Evolutionary conservation across 2,797 vertebrate species (phyloP).

Genomic region (Loris lydekkerianus): DNA sequence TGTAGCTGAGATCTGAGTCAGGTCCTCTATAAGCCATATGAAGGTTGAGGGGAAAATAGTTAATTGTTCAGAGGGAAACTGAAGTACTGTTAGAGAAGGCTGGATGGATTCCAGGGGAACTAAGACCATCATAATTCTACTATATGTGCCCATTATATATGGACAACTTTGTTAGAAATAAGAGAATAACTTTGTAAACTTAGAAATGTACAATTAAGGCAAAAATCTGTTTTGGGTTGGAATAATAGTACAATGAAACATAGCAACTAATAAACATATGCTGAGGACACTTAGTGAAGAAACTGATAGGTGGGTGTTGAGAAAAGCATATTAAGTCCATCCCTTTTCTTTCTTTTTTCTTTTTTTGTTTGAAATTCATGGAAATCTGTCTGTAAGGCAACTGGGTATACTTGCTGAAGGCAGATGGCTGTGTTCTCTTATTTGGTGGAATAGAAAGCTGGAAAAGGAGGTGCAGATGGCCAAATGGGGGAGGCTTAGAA

Average conservation of each 20-base stretch:
- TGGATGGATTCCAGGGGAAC: not conserved
- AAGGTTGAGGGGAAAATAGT: not conserved
- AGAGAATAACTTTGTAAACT: not conserved
- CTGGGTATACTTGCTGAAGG: not conserved
- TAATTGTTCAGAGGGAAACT: not conserved
- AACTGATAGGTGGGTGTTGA: not conserved
- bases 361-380: slow-evolving; percentile 31
- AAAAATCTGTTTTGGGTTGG: slow-evolving; percentile 33
- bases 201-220: not conserved
- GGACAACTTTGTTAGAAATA: not conserved
- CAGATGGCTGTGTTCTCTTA: slow-evolving; percentile 65
- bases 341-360: not conserved
- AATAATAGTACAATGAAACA: slow-evolving; percentile 7
- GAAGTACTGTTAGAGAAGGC: not conserved
- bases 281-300: slow-evolving; percentile 26
- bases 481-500: slow-evolving; percentile 16
- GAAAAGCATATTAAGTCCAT: slow-evolving; percentile 32
- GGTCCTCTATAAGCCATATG: not conserved
- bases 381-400: slow-evolving; percentile 59
- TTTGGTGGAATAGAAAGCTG: slow-evolving; percentile 39
- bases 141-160: not conserved
- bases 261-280: slow-evolving; percentile 53
- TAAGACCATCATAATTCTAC: not conserved
- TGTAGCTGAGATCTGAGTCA: not conserved
- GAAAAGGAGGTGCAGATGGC: slow-evolving; percentile 40